Evolutionary conservation across 1,140 invertebrate species (phyloP).

Genomic region (Coboldia fuscipes): DNA sequence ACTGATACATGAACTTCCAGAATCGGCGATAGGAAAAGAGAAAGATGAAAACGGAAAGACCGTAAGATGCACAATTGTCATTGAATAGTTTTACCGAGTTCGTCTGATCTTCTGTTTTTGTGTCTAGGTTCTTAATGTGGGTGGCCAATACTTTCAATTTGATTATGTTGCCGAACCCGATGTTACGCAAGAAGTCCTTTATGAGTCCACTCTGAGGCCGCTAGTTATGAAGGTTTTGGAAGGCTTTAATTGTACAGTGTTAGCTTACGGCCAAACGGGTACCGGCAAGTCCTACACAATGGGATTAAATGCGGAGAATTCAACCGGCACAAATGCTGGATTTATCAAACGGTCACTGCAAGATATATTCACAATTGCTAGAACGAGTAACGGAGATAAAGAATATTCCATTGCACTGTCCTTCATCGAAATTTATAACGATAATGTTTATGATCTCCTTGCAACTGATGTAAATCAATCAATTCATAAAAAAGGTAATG

Average conservation of each 20-base stretch:
- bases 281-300: conserved; percentile 59
- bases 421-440: conserved; percentile 65
- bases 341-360: conserved; percentile 32
- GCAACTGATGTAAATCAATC: conserved; percentile 32
- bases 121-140: too few relatives aligned
- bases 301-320: conserved; percentile 59
- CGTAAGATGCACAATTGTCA: too few relatives aligned
- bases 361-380: too few relatives aligned
- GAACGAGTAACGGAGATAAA: background rate
- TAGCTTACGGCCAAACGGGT: conserved; percentile 61
- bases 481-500: conserved; percentile 59
- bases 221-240: conserved; percentile 49
- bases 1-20: too few relatives aligned
- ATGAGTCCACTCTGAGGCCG: too few relatives aligned
- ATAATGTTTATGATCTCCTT: conserved; percentile 57
- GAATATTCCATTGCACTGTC: conserved; percentile 23
- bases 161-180: too few relatives aligned
- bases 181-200: too few relatives aligned
- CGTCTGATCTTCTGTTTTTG: too few relatives aligned
- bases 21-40: too few relatives aligned
- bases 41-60: too few relatives aligned
- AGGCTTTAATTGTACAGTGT: conserved; percentile 50
- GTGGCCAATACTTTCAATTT: too few relatives aligned
- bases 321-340: conserved; percentile 48
- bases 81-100: too few relatives aligned